Conservation (phyloP, 1,140 invertebrate genomes). For the Drosophila murphyi region DNA sequence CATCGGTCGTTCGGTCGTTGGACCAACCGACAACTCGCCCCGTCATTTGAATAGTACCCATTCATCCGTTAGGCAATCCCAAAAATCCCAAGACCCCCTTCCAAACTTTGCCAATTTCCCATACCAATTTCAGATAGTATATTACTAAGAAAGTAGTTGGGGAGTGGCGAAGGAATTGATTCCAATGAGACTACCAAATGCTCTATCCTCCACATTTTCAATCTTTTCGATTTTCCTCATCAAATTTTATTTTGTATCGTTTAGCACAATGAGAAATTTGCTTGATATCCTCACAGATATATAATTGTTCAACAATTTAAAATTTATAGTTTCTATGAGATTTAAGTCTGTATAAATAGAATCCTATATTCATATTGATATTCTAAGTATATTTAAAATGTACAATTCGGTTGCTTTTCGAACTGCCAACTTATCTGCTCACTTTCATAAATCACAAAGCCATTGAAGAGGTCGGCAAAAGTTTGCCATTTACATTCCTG, state of each 20-base stretch:
- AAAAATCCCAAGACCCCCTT: background rate
- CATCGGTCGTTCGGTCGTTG: constrained; percentile 45
- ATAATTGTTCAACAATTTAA: background rate
- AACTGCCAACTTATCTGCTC: background rate
- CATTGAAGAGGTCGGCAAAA: background rate
- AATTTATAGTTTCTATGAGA: background rate
- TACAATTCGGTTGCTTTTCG: background rate
- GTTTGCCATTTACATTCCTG: constrained; percentile 4
- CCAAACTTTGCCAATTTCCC: constrained; percentile 23
- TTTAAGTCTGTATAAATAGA: too few relatives aligned
- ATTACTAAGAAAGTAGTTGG: background rate
- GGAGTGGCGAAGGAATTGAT: too few relatives aligned
- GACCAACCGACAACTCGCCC: constrained; percentile 20
- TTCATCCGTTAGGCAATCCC: constrained; percentile 32
- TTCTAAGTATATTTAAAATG: background rate
- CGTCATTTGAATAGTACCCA: constrained; percentile 46
- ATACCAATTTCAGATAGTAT: constrained; percentile 6
- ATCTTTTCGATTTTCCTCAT: too few relatives aligned
- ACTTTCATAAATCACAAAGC: constrained; percentile 13
- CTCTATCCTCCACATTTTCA: background rate
- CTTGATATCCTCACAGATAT: too few relatives aligned
- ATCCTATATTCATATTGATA: background rate
- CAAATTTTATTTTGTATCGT: too few relatives aligned
- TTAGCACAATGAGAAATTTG: too few relatives aligned
- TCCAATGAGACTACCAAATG: constrained; percentile 10